A percentile compares a stretch with the other conserved stretches of the same genome.
Evolutionary conservation across 2,113 vertebrate genomes (phyloP).

Genomic region (Motacilla tschutschensis): DNA sequence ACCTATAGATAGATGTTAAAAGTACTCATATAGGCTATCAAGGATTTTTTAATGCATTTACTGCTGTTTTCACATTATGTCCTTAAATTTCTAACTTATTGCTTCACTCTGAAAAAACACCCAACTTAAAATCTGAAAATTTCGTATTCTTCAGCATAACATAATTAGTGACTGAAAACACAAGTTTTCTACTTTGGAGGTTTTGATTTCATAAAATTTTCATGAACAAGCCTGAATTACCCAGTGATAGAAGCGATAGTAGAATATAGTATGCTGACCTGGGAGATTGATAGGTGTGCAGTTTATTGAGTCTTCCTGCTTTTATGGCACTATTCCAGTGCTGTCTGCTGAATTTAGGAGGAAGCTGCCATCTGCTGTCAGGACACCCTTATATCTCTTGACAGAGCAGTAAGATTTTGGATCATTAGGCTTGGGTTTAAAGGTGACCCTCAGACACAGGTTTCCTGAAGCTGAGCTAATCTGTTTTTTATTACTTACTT

Average conservation of each 20-base stretch:
- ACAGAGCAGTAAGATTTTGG: neutral
- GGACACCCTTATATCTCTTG: neutral
- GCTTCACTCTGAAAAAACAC: accelerated
- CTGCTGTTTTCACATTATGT: neutral
- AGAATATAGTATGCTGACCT: neutral
- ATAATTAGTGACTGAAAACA: neutral
- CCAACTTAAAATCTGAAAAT: neutral
- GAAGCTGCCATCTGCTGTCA: slow-evolving; percentile 10
- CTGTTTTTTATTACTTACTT: neutral
- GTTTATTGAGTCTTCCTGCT: neutral
- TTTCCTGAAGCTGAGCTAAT: neutral
- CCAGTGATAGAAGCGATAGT: neutral
- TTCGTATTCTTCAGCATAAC: neutral
- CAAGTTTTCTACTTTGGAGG: neutral
- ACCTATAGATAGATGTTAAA: neutral
- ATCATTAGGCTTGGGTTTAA: neutral
- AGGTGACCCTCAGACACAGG: accelerated
- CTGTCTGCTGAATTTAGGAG: neutral
- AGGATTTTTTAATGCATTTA: neutral
- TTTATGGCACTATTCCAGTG: neutral
- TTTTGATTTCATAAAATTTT: neutral
- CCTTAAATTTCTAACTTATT: neutral
- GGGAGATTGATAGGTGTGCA: neutral
- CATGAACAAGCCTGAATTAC: neutral
- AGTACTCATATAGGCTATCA: accelerated